A percentile compares a stretch with the other conserved stretches of the same genome.
phyloP scores from a whole-genome alignment of 2,113 vertebrate species.

The Gasterosteus nipponicus region DNA sequence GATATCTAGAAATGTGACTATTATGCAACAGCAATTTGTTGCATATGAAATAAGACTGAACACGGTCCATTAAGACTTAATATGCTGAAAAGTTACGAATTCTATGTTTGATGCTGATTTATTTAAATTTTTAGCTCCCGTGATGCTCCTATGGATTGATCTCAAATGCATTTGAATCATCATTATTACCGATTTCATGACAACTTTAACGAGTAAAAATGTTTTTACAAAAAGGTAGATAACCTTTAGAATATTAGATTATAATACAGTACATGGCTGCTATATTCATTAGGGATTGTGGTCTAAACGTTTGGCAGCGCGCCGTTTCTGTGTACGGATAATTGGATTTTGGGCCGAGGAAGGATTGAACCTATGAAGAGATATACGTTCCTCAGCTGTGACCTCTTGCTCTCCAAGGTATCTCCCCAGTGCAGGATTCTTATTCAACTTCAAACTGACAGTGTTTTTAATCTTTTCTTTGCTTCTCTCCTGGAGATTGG shows the following conservation, averaged over 20 bases:
- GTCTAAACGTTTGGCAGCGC: neutral
- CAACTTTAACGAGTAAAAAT: neutral
- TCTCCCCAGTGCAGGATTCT: slow-evolving; percentile 91
- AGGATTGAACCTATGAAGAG: slow-evolving; percentile 76
- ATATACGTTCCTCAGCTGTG: slow-evolving; percentile 66
- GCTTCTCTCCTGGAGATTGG: slow-evolving; percentile 97
- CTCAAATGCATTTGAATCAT: neutral
- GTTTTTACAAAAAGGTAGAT: neutral
- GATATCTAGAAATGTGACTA: neutral
- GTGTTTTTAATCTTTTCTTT: slow-evolving; percentile 99
- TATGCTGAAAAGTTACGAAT: neutral
- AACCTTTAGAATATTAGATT: slow-evolving; percentile 21
- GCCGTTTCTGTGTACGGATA: slow-evolving; percentile 27
- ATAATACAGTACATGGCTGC: neutral
- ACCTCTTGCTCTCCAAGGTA: slow-evolving; percentile 73
- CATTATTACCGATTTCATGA: slow-evolving; percentile 11
- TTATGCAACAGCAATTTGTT: neutral
- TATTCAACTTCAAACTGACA: slow-evolving; percentile 99
- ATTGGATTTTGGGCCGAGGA: slow-evolving; percentile 44
- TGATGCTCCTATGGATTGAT: neutral
- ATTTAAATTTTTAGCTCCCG: neutral
- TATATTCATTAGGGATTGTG: neutral
- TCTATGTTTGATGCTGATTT: neutral
- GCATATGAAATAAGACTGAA: neutral
- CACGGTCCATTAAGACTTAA: neutral